These are phyloP conservation scores for Cerceris rybyensis DNA, from an alignment of 2,888 invertebrate species.

Conservation along the genomic window DNA sequence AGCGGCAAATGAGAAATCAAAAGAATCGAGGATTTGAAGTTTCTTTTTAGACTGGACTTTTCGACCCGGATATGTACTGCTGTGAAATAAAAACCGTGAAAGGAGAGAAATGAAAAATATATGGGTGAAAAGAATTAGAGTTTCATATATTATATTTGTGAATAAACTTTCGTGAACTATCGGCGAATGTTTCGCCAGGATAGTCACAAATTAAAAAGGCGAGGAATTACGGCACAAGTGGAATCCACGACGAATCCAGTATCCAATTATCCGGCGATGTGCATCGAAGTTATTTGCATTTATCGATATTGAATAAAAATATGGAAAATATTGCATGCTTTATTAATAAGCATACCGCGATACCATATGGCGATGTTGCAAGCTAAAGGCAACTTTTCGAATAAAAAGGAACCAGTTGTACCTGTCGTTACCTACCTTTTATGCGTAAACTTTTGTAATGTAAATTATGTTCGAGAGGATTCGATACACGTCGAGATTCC, in stretches of 20 bases:
- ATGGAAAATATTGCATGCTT: slow-evolving; percentile 34
- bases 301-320: slow-evolving; percentile 40
- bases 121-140: too few species aligned
- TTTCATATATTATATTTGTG: not conserved
- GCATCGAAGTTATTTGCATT: slow-evolving; percentile 30
- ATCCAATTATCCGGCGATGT: not conserved
- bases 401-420: slow-evolving; percentile 28
- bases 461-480: slow-evolving; percentile 44
- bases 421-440: slow-evolving; percentile 22
- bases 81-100: too few species aligned
- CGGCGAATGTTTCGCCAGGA: not conserved
- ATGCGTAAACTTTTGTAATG: slow-evolving; percentile 26
- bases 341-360: slow-evolving; percentile 35
- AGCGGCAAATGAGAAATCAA: too few species aligned
- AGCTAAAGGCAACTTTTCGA: not conserved
- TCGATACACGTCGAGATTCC: slow-evolving; percentile 14
- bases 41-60: too few species aligned
- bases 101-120: too few species aligned
- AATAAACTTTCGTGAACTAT: not conserved
- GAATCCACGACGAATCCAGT: slow-evolving; percentile 21
- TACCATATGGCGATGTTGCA: not conserved
- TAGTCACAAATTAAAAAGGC: not conserved
- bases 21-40: too few species aligned
- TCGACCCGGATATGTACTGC: too few species aligned
- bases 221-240: slow-evolving; percentile 6